Percentiles rank a stretch among this genome's conserved stretches.
Conservation (phyloP, 2,797 vertebrate genomes). For the Hephaestus fuliginosus region DNA sequence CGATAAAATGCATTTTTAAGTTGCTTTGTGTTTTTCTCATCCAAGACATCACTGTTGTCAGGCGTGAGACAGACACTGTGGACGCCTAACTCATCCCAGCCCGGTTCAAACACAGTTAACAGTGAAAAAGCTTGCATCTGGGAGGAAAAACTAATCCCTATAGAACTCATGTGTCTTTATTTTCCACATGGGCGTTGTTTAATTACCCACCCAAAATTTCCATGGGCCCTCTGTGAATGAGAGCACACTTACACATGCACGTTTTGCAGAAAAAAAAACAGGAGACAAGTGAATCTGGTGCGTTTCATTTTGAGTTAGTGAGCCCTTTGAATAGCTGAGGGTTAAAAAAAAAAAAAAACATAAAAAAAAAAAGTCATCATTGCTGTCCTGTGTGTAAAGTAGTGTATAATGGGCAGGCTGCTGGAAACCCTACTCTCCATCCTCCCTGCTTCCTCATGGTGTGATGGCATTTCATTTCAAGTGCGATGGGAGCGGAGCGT, state of each 20-base stretch:
- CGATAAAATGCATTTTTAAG: background rate
- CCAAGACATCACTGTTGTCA: conserved; percentile 4
- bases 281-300: conserved; percentile 54
- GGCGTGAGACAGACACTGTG: conserved; percentile 19
- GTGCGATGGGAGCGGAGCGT: conserved; percentile 67
- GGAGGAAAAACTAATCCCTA: conserved; percentile 13
- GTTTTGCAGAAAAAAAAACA: conserved; percentile 54
- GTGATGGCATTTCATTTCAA: conserved; percentile 81
- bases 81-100: conserved; percentile 11
- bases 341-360: background rate
- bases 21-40: conserved; percentile 14
- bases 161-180: conserved; percentile 22
- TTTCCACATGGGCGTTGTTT: conserved; percentile 37
- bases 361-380: conserved; percentile 51
- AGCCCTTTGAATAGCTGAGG: conserved; percentile 55
- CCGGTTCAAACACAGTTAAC: conserved; percentile 26
- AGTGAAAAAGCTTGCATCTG: conserved; percentile 15
- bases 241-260: conserved; percentile 45
- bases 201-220: conserved; percentile 66
- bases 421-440: conserved; percentile 70
- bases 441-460: conserved; percentile 71
- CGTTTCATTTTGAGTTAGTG: conserved; percentile 68
- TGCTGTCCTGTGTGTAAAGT: conserved; percentile 69
- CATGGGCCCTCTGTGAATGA: conserved; percentile 51
- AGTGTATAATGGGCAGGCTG: conserved; percentile 62